These are phyloP conservation scores for Phaethon lepturus DNA, from an alignment of 2,113 vertebrate genomes.

Conservation along the genomic window DNA sequence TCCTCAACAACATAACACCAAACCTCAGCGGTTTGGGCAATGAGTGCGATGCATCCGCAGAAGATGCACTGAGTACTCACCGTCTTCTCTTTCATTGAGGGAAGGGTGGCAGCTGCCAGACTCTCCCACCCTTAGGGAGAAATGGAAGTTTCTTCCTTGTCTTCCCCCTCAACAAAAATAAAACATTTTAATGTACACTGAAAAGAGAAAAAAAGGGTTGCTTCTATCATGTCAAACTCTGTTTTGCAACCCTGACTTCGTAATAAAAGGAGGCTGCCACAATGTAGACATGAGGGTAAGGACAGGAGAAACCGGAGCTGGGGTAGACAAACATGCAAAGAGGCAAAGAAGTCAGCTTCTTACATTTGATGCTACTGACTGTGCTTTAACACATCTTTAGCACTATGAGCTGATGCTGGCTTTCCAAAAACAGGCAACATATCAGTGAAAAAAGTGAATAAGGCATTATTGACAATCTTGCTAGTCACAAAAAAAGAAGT, in stretches of 20 bases:
- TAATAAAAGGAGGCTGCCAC: not conserved
- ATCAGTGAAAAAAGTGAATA: not conserved
- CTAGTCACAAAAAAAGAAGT: not conserved
- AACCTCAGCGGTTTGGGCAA: not conserved
- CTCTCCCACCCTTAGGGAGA: constrained; percentile 40
- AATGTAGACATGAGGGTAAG: not conserved
- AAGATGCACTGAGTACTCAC: constrained; percentile 35
- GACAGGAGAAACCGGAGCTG: not conserved
- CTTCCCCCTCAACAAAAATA: constrained; percentile 64
- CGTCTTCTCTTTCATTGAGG: constrained; percentile 25
- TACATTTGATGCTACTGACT: not conserved
- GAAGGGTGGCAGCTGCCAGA: constrained; percentile 51
- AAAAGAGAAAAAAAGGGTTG: not conserved
- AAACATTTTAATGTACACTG: constrained; percentile 9
- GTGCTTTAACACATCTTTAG: not conserved
- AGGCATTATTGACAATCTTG: not conserved
- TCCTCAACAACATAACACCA: not conserved
- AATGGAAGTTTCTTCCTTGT: constrained; percentile 30
- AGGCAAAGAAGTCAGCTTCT: not conserved
- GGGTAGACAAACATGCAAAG: not conserved
- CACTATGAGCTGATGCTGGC: not conserved
- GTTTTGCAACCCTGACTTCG: not conserved
- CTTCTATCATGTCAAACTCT: not conserved
- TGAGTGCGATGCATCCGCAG: not conserved
- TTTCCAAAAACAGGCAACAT: not conserved